Percentiles rank a stretch among this genome's conserved stretches.
Evolutionary conservation across 2,888 invertebrate species (phyloP).

Genomic region (Corbicula japonica): DNA sequence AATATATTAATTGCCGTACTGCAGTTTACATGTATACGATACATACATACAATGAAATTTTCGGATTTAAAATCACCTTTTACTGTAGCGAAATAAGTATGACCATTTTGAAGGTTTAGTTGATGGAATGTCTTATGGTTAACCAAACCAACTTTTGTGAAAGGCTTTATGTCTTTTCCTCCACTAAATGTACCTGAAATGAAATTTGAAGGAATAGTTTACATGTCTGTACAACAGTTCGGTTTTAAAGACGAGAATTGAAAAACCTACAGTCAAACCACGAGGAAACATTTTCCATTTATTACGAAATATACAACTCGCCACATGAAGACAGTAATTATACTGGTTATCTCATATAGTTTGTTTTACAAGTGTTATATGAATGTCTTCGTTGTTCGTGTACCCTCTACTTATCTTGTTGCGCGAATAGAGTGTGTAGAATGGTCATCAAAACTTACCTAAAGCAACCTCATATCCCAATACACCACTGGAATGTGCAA

Average conservation of each 20-base stretch:
- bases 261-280: too few relatives aligned
- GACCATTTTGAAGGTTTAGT: constrained; percentile 68
- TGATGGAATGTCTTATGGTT: constrained; percentile 68
- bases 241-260: too few relatives aligned
- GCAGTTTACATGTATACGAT: too few relatives aligned
- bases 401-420: too few relatives aligned
- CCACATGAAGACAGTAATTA: background rate
- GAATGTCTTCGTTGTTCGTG: too few relatives aligned
- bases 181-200: constrained; percentile 66
- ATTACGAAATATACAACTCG: background rate
- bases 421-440: background rate
- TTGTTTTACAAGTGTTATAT: too few relatives aligned
- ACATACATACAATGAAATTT: too few relatives aligned
- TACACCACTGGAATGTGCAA: constrained; percentile 65
- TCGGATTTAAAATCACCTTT: too few relatives aligned
- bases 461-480: constrained; percentile 61
- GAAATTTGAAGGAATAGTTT: too few relatives aligned
- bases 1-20: too few relatives aligned
- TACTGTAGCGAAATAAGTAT: constrained; percentile 69
- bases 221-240: too few relatives aligned
- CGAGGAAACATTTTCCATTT: background rate
- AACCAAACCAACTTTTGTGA: constrained; percentile 67
- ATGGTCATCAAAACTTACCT: constrained; percentile 55
- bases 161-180: constrained; percentile 69
- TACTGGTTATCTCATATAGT: background rate